Evolutionary conservation across 2,113 vertebrate genomes (phyloP).

Genomic region (Columba livia): DNA sequence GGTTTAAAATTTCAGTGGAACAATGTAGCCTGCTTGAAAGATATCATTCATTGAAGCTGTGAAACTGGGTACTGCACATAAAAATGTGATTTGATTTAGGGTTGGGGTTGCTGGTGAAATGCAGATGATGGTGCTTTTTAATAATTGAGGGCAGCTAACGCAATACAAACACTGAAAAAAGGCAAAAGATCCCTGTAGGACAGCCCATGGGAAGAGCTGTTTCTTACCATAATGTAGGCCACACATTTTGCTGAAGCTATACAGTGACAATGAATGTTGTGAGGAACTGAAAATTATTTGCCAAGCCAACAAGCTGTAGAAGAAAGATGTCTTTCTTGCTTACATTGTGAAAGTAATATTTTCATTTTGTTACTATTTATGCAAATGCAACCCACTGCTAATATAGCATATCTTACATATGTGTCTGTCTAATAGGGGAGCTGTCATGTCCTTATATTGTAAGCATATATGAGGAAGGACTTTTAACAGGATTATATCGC

Average conservation of each 20-base stretch:
- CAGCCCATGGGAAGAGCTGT: slow-evolving; percentile 30
- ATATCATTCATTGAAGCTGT: background rate
- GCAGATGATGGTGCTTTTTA: background rate
- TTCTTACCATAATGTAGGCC: slow-evolving; percentile 31
- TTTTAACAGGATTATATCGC: accelerated
- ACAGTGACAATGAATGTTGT: slow-evolving; percentile 47
- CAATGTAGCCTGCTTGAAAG: background rate
- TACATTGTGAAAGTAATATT: background rate
- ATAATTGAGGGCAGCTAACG: slow-evolving; percentile 11
- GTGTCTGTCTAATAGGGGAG: background rate
- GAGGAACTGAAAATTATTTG: slow-evolving; percentile 37
- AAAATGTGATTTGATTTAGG: slow-evolving; percentile 28
- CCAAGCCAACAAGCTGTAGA: slow-evolving; percentile 9
- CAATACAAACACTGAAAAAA: background rate
- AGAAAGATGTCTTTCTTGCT: background rate
- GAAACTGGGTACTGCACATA: background rate
- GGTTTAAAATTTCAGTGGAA: background rate
- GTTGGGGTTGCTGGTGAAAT: slow-evolving; percentile 1
- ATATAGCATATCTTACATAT: background rate
- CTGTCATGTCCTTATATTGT: too few relatives aligned
- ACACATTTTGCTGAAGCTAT: slow-evolving; percentile 37
- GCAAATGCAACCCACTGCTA: background rate
- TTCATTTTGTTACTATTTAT: background rate
- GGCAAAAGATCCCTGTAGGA: slow-evolving; percentile 1
- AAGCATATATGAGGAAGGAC: background rate